Conservation (phyloP, 2,113 vertebrate species). For the Xenopus laevis region DNA sequence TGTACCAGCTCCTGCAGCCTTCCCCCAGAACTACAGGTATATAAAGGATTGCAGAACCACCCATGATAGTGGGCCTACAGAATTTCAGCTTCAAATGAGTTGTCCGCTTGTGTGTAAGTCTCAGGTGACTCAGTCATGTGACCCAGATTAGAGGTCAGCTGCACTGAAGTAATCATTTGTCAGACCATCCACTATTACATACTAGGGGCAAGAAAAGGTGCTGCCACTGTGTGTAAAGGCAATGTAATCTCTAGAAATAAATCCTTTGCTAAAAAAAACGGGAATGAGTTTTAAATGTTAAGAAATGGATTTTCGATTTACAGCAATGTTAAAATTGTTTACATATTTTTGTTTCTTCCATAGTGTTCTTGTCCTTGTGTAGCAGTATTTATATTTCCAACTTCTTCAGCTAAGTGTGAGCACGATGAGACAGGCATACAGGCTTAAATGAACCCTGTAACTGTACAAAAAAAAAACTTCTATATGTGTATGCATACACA, state of each 20-base stretch:
- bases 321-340: too few relatives aligned
- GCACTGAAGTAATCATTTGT: constrained; percentile 63
- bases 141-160: constrained; percentile 65
- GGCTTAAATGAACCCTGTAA: constrained; percentile 1
- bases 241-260: not conserved
- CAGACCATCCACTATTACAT: constrained; percentile 41
- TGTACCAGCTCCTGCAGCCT: too few relatives aligned
- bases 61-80: constrained; percentile 29
- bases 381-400: constrained; percentile 1
- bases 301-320: too few relatives aligned
- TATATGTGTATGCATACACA: too few relatives aligned
- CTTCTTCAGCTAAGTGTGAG: not conserved
- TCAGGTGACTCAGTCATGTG: not conserved
- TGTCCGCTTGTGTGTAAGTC: not conserved
- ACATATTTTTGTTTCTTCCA: too few relatives aligned
- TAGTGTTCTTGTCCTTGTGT: too few relatives aligned
- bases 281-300: too few relatives aligned
- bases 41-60: constrained; percentile 51
- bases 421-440: not conserved
- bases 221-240: too few relatives aligned
- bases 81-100: too few relatives aligned
- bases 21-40: too few relatives aligned
- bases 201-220: not conserved
- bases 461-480: not conserved
- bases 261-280: too few relatives aligned